phyloP scores from a whole-genome alignment of 2,797 vertebrate genomes.

The Lagodon rhomboides region DNA sequence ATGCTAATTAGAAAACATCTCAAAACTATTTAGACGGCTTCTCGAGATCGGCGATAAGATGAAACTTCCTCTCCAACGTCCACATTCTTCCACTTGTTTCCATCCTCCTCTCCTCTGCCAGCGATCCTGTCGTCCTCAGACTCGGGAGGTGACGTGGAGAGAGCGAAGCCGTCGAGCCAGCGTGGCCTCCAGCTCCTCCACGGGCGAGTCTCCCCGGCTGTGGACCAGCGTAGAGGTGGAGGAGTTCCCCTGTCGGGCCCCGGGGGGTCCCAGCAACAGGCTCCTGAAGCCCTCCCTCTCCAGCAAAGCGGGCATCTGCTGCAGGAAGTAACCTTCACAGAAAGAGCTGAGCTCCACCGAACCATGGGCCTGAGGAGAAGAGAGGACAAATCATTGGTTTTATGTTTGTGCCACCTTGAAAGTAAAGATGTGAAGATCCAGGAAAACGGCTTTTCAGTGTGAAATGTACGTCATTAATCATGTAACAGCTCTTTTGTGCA shows the following conservation, averaged over 20 bases:
- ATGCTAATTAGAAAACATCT: conserved; percentile 13
- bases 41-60: conserved; percentile 24
- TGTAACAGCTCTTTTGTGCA: background rate
- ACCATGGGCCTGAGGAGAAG: conserved; percentile 86
- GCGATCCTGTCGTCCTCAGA: conserved; percentile 82
- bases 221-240: conserved; percentile 57
- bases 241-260: conserved; percentile 86
- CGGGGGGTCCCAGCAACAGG: conserved; percentile 88
- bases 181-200: conserved; percentile 91
- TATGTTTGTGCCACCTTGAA: background rate
- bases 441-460: background rate
- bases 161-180: conserved; percentile 91
- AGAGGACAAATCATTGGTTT: background rate
- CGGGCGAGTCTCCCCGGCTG: conserved; percentile 86
- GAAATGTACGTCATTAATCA: background rate
- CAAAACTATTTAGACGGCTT: background rate
- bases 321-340: conserved; percentile 96
- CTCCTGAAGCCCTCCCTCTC: conserved; percentile 92
- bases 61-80: conserved; percentile 19
- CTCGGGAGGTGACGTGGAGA: conserved; percentile 91
- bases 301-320: conserved; percentile 93
- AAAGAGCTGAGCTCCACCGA: conserved; percentile 90
- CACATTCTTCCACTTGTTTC: conserved; percentile 25
- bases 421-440: background rate
- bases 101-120: conserved; percentile 33